Evolutionary conservation across 1,140 invertebrate genomes (phyloP).

Genomic region (Phenacoccus solenopsis): DNA sequence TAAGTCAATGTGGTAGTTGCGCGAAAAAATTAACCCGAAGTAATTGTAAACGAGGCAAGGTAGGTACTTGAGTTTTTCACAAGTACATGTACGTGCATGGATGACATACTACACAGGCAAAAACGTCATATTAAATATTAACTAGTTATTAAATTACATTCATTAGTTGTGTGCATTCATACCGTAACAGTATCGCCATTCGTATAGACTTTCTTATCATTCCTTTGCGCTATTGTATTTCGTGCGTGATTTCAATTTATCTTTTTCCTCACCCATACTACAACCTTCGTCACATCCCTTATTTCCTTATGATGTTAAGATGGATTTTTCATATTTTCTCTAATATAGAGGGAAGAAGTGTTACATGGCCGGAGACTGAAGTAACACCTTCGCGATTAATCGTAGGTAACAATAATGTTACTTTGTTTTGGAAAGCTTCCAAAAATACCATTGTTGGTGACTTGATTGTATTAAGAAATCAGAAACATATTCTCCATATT

Average conservation of each 20-base stretch:
- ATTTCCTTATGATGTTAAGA: too few relatives aligned
- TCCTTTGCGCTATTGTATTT: background rate
- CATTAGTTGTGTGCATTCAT: background rate
- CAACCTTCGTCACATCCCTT: too few relatives aligned
- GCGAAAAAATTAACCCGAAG: background rate
- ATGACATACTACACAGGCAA: background rate
- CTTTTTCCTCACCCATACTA: too few relatives aligned
- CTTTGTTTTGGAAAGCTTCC: background rate
- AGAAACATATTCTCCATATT: too few relatives aligned
- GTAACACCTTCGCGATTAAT: background rate
- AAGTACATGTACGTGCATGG: background rate
- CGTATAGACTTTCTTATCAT: background rate
- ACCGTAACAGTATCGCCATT: background rate
- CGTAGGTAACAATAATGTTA: background rate
- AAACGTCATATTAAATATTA: background rate
- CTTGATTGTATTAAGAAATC: background rate
- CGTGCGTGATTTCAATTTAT: too few relatives aligned
- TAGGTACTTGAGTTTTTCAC: background rate
- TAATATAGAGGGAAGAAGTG: too few relatives aligned
- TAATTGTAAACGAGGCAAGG: background rate
- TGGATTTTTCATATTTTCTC: too few relatives aligned
- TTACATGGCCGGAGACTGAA: too few relatives aligned
- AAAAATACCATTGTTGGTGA: background rate
- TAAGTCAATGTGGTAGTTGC: background rate
- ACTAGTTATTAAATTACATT: background rate